Evolutionary conservation across 2,113 vertebrate species (phyloP).

Genomic region (Hemicordylus capensis): DNA sequence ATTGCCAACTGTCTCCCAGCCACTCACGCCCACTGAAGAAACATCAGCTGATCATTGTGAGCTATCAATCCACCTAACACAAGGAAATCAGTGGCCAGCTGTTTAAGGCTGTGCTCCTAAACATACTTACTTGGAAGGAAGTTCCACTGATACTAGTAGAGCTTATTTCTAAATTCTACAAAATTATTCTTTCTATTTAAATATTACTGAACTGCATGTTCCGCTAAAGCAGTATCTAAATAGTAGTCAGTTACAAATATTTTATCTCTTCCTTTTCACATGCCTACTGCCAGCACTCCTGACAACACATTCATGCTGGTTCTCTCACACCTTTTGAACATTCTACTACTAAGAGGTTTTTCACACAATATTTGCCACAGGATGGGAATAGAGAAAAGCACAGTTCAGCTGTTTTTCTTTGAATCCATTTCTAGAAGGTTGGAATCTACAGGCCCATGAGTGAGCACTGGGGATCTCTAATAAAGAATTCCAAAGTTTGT

Average conservation of each 20-base stretch:
- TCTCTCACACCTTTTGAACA: constrained; percentile 9
- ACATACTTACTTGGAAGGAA: background rate
- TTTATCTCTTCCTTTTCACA: background rate
- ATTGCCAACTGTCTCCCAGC: too few relatives aligned
- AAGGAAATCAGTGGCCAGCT: too few relatives aligned
- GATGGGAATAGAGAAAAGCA: background rate
- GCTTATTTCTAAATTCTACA: background rate
- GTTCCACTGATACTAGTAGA: background rate
- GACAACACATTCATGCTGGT: constrained; percentile 2
- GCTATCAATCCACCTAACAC: too few relatives aligned
- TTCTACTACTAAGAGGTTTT: background rate
- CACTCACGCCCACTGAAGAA: too few relatives aligned
- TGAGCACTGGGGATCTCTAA: background rate
- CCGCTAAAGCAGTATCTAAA: background rate
- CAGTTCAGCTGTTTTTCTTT: background rate
- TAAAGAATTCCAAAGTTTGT: background rate
- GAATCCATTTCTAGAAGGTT: background rate
- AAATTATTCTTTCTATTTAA: background rate
- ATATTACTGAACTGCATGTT: background rate
- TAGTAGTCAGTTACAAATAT: background rate
- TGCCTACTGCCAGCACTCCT: background rate
- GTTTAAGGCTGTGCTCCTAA: too few relatives aligned
- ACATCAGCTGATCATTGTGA: too few relatives aligned
- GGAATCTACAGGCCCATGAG: background rate
- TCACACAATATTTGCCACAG: background rate